Evolutionary conservation across 2,797 vertebrate species (phyloP).

Genomic region (Macropus fuliginosus): DNA sequence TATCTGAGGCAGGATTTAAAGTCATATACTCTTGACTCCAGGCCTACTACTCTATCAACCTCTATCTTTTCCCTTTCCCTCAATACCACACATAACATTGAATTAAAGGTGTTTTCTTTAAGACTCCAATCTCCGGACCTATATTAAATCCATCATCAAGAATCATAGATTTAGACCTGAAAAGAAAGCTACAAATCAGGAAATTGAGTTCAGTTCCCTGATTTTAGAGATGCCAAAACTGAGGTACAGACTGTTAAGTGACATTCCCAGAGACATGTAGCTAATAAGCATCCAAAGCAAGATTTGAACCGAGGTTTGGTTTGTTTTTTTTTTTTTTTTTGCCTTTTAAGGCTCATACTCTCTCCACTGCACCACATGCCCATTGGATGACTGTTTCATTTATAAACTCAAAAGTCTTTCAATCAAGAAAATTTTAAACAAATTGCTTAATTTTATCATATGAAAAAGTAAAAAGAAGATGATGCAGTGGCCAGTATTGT

Average conservation of each 20-base stretch:
- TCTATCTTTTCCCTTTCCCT: background rate
- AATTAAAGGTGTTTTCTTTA: background rate
- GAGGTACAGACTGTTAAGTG: background rate
- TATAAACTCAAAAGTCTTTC: slow-evolving; percentile 52
- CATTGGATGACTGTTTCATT: slow-evolving; percentile 52
- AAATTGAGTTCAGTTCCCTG: background rate
- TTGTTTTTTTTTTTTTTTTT: too few relatives aligned
- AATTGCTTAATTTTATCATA: slow-evolving; percentile 54
- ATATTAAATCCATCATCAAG: background rate
- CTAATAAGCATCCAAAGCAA: background rate
- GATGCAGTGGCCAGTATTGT: slow-evolving; percentile 3
- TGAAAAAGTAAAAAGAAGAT: slow-evolving; percentile 15
- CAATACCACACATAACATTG: background rate
- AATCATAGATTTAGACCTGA: background rate
- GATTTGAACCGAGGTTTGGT: background rate
- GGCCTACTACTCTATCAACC: background rate
- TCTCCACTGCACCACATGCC: background rate
- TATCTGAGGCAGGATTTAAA: background rate
- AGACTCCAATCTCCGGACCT: background rate
- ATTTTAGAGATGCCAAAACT: background rate
- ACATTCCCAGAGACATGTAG: background rate
- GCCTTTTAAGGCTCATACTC: background rate
- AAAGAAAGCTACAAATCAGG: background rate
- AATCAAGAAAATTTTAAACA: slow-evolving; percentile 60
- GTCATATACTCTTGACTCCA: background rate